Conservation (phyloP, 2,888 invertebrate genomes). For the Melitaea athalia region DNA sequence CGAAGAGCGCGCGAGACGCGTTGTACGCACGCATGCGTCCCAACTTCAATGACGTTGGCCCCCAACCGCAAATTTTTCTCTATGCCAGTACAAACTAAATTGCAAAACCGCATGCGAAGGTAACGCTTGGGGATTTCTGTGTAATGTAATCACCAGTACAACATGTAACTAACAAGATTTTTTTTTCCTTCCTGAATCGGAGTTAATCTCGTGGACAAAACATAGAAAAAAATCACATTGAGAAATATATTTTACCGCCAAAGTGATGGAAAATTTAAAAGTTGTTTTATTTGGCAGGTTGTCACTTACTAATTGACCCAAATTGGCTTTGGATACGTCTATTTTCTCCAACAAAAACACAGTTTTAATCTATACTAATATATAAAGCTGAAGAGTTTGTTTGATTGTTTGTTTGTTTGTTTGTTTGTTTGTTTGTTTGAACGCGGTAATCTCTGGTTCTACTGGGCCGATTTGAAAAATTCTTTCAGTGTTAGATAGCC, state of each 20-base stretch:
- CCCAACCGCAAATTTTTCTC: constrained; percentile 69
- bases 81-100: constrained; percentile 70
- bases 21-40: constrained; percentile 55
- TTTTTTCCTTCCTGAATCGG: constrained; percentile 46
- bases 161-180: constrained; percentile 63
- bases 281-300: constrained; percentile 13
- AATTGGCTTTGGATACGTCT: constrained; percentile 17
- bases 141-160: constrained; percentile 69
- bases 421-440: no score
- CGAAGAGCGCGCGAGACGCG: constrained; percentile 41
- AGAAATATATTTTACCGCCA: constrained; percentile 35
- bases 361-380: constrained; percentile 9
- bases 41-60: constrained; percentile 40
- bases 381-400: no score
- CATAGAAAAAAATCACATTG: neutral
- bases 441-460: no score
- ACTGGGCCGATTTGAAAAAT: no score
- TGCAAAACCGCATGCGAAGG: constrained; percentile 72
- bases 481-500: no score
- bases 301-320: constrained; percentile 26
- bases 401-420: no score
- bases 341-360: constrained; percentile 18
- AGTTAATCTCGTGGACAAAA: neutral
- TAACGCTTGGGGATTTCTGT: constrained; percentile 62
- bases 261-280: neutral